Base-by-base conservation (phyloP, 2,113 vertebrate genomes). In the Malaclemys terrapin region DNA sequence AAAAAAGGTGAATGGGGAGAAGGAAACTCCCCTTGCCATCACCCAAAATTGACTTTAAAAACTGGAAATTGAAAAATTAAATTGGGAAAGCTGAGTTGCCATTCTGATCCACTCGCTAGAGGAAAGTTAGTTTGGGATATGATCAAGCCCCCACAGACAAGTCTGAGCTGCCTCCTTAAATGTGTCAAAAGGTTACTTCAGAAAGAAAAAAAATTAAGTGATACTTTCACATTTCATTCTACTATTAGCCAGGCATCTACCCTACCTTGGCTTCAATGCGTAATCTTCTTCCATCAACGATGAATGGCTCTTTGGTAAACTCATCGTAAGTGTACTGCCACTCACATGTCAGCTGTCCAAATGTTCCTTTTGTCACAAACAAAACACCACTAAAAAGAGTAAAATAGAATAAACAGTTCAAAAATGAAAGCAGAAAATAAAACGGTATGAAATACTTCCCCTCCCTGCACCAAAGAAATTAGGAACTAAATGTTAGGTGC, bases 311-410 rank as follows among this genome's bases (percentile, higher is more conserved):
- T 98, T 99, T 99, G 89, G 99, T 99, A 97, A 99, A 99, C 94
- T 99, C 99, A 93, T 99, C 99, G 2, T 99, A 99, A 87, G 97
- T 98, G 94, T 99, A 99, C 72, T 99, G 99, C 99, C 99, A 99
- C 88, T 99, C 99, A 94, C 99, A 99, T 9, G 99, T 99, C 96
- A 99, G 98, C 95, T 99, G 99, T 86, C 99, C 99, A 97, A 99
- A 99, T 0, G 99, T 99, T 91, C 99, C 99, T 96, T 99, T 99
- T 72, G 99, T 99, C 96, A 99, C 99, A 96, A 99, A 99, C 80
- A 99, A 98, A 53, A 99, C 98, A 35, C 99, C 99, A 95, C 99
- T 99, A 96, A 54, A 89, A 47, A 95, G 31, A 31, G 93, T 69
- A 94, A 91, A 92, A 92, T n/a, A 85, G 50, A 62, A 38, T 53